Evolutionary conservation across 2,113 vertebrate species (phyloP).

Genomic region (Merops nubicus): DNA sequence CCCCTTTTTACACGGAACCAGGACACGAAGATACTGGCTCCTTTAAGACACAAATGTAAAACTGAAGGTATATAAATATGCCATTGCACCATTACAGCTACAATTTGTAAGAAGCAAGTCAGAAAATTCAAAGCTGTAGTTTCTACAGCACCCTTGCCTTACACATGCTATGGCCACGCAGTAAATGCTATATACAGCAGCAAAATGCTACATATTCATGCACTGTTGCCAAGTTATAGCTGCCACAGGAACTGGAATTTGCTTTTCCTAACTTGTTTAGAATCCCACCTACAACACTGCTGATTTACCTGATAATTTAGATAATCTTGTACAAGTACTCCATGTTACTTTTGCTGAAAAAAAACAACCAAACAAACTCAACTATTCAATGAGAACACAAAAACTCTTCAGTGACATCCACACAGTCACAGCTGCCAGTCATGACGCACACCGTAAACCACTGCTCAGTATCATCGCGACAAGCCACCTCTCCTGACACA

Average conservation of each 20-base stretch:
- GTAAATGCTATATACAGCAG: neutral
- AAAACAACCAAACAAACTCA: neutral
- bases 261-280: neutral
- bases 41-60: neutral
- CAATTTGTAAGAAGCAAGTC: neutral
- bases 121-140: neutral
- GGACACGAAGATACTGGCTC: neutral
- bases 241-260: neutral
- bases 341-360: neutral
- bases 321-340: neutral
- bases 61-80: neutral
- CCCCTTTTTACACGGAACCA: too few species aligned
- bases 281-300: neutral
- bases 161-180: neutral
- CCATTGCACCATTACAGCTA: neutral
- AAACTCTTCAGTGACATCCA: fast-evolving
- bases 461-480: neutral
- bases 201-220: neutral
- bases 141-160: neutral
- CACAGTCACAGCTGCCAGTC: neutral
- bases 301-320: fast-evolving
- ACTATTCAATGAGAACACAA: neutral
- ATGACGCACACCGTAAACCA: fast-evolving
- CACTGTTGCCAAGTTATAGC: neutral
- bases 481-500: neutral